Evolutionary conservation across 2,888 invertebrate genomes (phyloP).

Genomic region (Oxycera nigricornis): DNA sequence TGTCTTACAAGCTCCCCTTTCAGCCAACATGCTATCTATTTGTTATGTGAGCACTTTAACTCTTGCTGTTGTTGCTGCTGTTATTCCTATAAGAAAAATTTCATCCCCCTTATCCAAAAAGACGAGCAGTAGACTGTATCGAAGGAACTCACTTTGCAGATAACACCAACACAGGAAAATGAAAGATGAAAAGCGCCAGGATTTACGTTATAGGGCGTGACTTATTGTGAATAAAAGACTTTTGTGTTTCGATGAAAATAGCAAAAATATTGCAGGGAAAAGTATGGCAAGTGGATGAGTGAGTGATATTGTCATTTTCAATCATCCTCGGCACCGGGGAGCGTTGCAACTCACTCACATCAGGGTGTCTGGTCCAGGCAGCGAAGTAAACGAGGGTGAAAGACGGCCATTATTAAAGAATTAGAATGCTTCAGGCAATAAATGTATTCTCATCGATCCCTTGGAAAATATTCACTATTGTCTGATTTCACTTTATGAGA

Average conservation of each 20-base stretch:
- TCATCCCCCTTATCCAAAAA: neutral
- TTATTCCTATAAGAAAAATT: neutral
- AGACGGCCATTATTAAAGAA: neutral
- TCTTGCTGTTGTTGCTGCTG: too few species aligned
- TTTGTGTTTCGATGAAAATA: neutral
- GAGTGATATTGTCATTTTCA: neutral
- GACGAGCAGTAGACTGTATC: neutral
- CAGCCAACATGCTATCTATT: too few species aligned
- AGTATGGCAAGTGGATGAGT: neutral
- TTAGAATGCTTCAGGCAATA: constrained; percentile 3
- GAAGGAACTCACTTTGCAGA: neutral
- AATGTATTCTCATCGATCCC: constrained; percentile 9
- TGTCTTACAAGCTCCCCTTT: too few species aligned
- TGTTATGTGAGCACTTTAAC: too few species aligned
- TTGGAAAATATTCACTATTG: neutral
- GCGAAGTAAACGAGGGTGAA: too few species aligned
- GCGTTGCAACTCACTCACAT: neutral
- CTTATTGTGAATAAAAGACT: neutral
- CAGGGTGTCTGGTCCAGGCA: neutral
- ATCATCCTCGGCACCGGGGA: neutral
- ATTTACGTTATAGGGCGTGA: constrained; percentile 5
- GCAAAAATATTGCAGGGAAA: neutral
- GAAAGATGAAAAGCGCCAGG: constrained; percentile 3
- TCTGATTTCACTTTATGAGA: neutral
- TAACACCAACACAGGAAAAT: neutral